Evolutionary conservation across 2,113 vertebrate species (phyloP).

Genomic region (Cheilinus undulatus): DNA sequence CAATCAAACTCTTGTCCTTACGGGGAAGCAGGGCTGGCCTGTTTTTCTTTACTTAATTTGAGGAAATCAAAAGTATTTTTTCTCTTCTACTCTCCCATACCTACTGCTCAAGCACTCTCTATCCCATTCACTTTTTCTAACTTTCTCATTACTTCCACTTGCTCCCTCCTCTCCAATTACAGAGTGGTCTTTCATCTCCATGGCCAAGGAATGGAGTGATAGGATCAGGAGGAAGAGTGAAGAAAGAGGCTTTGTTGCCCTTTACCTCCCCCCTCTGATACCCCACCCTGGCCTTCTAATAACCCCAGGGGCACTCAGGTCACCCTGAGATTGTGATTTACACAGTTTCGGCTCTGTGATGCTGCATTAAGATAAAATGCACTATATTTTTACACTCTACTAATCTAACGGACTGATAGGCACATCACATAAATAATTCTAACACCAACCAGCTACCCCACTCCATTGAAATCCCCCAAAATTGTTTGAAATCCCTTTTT

Average conservation of each 20-base stretch:
- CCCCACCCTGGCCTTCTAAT: conserved; percentile 71
- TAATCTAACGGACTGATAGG: too few relatives aligned
- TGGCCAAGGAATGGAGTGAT: conserved; percentile 83
- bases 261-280: conserved; percentile 59
- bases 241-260: conserved; percentile 84
- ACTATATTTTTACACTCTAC: too few relatives aligned
- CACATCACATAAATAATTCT: too few relatives aligned
- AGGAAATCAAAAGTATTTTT: conserved; percentile 82
- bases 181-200: conserved; percentile 83
- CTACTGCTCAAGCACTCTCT: conserved; percentile 71
- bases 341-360: conserved; percentile 35
- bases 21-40: conserved; percentile 51
- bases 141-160: conserved; percentile 82
- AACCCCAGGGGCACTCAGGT: conserved; percentile 72
- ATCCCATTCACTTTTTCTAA: conserved; percentile 49
- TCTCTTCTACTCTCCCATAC: conserved; percentile 68
- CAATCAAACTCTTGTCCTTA: conserved; percentile 75
- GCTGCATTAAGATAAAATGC: background rate
- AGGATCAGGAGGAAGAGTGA: conserved; percentile 83
- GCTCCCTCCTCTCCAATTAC: conserved; percentile 81
- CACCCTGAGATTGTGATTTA: conserved; percentile 53
- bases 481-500: too few relatives aligned
- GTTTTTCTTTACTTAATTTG: conserved; percentile 82
- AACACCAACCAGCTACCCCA: too few relatives aligned
- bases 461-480: too few relatives aligned